Evolutionary conservation across 1,140 invertebrate species (phyloP), one percentile per base, ranked within the genome.

Genomic region (Propsilocerus akamusi): DNA sequence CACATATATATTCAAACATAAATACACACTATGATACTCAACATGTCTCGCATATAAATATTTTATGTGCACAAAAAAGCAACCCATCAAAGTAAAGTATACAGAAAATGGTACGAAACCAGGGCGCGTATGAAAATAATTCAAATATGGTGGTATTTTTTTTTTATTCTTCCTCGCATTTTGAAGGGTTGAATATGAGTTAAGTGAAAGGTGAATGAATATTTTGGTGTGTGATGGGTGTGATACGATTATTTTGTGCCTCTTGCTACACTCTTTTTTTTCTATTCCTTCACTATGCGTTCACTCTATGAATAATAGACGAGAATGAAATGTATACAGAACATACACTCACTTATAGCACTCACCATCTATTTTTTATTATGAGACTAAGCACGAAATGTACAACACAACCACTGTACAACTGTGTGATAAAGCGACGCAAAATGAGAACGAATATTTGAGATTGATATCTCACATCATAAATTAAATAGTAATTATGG

Each of bases 401-500:
- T 41, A 41, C 17, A 41, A 41, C 34, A 41, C 5, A 30, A 30
- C 7, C 32, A 37, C 5, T 17, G 5, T 17, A 17, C 32, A 10
- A 37, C 14, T 6, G 32, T n/a, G n/a, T n/a, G n/a, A n/a, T n/a
- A n/a, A 37, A 41, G 34, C 17, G 34, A 20, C 22, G 34, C 14
- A 41, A 22, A 41, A 30, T 30, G n/a, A 8, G 28, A 30, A 37
- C n/a, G 20, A 37, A 37, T 14, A 41, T 20, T 41, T 41, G 14
- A 41, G 34, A 41, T 41, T 41, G 22, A 41, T 41, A 41, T 41
- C 34, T 41, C 34, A 41, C 34, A 41, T 41, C 34, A 41, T 41
- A 41, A 41, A 41, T 41, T 41, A 41, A 41, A 41, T 41, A 41
- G 22, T 41, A 41, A 41, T 41, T 41, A 41, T 41, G 22, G 34